These are phyloP conservation scores for Heterotilapia buettikoferi DNA, from an alignment of 2,113 vertebrate species.

Conservation along the genomic window DNA sequence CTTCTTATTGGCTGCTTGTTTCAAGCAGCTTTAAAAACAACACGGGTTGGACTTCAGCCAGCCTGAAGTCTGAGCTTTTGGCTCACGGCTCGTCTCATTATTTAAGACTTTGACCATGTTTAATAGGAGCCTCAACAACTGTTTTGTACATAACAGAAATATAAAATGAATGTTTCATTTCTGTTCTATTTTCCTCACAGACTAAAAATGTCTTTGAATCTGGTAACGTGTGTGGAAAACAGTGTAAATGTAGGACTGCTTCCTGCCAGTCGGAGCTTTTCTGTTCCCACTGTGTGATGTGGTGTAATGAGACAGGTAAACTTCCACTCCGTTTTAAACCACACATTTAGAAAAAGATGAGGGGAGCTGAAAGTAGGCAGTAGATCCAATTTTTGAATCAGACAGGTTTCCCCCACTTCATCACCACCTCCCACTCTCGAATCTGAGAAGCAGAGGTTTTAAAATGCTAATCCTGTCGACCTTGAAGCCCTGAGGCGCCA, in stretches of 20 bases:
- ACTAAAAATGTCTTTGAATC: background rate
- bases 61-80: background rate
- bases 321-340: background rate
- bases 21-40: background rate
- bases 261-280: background rate
- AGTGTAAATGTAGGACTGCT: background rate
- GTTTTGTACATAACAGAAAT: background rate
- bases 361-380: slow-evolving; percentile 3
- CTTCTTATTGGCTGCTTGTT: background rate
- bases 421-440: background rate
- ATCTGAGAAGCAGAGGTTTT: slow-evolving; percentile 29
- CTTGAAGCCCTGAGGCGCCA: slow-evolving; percentile 45
- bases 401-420: background rate
- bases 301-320: slow-evolving; percentile 21
- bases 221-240: background rate
- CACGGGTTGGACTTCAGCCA: background rate
- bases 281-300: background rate
- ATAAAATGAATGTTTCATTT: background rate
- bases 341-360: background rate
- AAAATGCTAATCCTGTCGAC: slow-evolving; percentile 53
- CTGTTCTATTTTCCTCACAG: background rate
- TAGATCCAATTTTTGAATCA: background rate
- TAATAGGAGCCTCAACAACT: background rate
- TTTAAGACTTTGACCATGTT: background rate
- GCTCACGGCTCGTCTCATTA: background rate